Percentiles rank a stretch among this genome's conserved stretches.
phyloP scores from a whole-genome alignment of 1,140 invertebrate genomes.

The Aphelinus atriplicis region DNA sequence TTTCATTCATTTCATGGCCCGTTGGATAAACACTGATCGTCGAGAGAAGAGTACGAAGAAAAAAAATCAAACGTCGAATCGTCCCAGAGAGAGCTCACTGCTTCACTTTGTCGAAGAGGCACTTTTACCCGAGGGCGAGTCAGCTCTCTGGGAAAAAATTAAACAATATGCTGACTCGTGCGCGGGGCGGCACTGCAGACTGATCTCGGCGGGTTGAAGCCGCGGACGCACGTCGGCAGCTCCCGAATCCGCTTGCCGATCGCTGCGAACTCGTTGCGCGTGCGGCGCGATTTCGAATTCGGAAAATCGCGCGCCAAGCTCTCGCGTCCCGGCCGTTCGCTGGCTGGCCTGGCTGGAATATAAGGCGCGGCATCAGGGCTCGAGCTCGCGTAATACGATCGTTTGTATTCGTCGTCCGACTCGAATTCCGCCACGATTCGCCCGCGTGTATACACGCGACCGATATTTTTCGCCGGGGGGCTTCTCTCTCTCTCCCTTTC shows the following conservation, averaged over 20 bases:
- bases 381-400: conserved; percentile 54
- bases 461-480: neutral
- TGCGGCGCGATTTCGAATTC: neutral
- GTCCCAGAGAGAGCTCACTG: no score
- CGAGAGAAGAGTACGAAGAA: no score
- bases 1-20: no score
- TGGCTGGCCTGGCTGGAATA: neutral
- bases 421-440: conserved; percentile 37
- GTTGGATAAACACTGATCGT: no score
- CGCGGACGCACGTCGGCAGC: no score
- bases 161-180: no score
- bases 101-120: no score
- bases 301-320: conserved; percentile 35
- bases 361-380: neutral
- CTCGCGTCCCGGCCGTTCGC: neutral
- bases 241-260: no score
- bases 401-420: conserved; percentile 56
- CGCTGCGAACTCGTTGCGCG: no score
- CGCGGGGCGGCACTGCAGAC: neutral
- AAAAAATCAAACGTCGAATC: no score
- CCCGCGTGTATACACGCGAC: conserved; percentile 30
- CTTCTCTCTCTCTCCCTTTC: neutral
- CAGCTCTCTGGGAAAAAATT: no score
- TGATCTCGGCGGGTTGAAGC: neutral
- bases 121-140: no score